These are phyloP conservation scores for Tupiocoris notatus DNA, from an alignment of 2,888 invertebrate species.

Conservation along the genomic window DNA sequence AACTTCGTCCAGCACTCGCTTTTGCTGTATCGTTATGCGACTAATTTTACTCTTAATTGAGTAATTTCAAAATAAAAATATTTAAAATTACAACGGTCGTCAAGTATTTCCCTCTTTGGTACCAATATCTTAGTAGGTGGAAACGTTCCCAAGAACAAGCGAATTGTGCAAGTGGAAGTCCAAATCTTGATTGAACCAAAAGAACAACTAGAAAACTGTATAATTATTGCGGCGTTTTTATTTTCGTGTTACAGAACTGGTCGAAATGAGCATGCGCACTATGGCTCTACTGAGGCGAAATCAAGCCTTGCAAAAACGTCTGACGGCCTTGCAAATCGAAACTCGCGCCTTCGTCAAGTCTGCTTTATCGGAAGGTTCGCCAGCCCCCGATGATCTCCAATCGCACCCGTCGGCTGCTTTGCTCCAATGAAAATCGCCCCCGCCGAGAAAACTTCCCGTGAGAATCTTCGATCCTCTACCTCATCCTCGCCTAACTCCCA, in stretches of 20 bases:
- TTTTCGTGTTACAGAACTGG: slow-evolving; percentile 49
- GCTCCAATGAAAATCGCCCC: background rate
- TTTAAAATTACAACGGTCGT: too few species aligned
- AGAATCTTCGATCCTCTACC: background rate
- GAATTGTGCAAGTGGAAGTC: too few species aligned
- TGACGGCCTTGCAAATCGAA: slow-evolving; percentile 58
- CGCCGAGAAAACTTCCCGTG: background rate
- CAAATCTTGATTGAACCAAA: too few species aligned
- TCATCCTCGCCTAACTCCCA: background rate
- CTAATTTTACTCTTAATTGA: too few species aligned
- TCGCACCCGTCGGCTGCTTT: background rate
- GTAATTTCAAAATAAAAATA: too few species aligned
- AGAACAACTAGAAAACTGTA: too few species aligned
- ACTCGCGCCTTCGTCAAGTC: slow-evolving; percentile 63
- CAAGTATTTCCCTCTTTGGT: too few species aligned
- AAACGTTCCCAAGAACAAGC: too few species aligned
- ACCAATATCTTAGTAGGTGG: too few species aligned
- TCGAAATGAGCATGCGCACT: slow-evolving; percentile 54
- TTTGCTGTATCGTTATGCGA: too few species aligned
- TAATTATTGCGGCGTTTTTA: too few species aligned
- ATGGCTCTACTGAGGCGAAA: slow-evolving; percentile 53
- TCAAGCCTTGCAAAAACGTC: slow-evolving; percentile 52
- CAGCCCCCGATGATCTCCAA: background rate
- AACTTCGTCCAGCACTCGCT: too few species aligned
- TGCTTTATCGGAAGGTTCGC: slow-evolving; percentile 20